A percentile compares a stretch with the other conserved stretches of the same genome.
Evolutionary conservation across 2,113 vertebrate genomes (phyloP).

Genomic region (Chamaea fasciata): DNA sequence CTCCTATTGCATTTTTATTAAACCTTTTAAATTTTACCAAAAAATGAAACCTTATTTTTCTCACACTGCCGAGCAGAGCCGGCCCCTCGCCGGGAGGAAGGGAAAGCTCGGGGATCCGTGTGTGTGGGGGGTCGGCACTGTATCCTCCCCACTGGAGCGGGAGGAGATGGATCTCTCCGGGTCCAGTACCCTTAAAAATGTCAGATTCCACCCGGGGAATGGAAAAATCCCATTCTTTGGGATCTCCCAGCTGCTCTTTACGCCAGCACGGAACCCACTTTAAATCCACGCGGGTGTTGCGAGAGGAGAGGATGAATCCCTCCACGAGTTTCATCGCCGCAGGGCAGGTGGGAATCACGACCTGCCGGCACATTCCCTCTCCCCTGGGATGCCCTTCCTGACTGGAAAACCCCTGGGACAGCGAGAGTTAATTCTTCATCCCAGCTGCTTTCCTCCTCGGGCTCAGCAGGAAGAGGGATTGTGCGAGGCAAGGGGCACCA

Average conservation of each 20-base stretch:
- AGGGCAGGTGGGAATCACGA: background rate
- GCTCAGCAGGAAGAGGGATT: conserved; percentile 29
- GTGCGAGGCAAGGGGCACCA: conserved; percentile 35
- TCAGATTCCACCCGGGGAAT: background rate
- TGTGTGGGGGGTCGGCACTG: fast-evolving
- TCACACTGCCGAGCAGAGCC: fast-evolving
- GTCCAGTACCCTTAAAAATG: background rate
- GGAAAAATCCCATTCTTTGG: background rate
- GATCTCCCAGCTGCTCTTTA: background rate
- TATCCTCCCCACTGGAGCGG: background rate
- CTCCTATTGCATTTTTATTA: background rate
- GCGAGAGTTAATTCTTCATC: background rate
- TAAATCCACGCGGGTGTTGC: background rate
- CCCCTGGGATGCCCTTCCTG: fast-evolving
- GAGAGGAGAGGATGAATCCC: background rate
- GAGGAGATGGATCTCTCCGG: background rate
- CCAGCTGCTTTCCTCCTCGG: background rate
- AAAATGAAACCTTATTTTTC: background rate
- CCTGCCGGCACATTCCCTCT: background rate
- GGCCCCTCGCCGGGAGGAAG: fast-evolving
- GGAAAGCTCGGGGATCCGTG: fast-evolving
- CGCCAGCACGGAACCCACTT: background rate
- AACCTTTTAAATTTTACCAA: background rate
- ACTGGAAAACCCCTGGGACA: background rate
- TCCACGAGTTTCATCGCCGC: fast-evolving